Percentiles rank a stretch among this genome's conserved stretches.
These are phyloP conservation scores for Kryptopterus vitreolus DNA, from an alignment of 2,797 vertebrate species.

Conservation along the genomic window DNA sequence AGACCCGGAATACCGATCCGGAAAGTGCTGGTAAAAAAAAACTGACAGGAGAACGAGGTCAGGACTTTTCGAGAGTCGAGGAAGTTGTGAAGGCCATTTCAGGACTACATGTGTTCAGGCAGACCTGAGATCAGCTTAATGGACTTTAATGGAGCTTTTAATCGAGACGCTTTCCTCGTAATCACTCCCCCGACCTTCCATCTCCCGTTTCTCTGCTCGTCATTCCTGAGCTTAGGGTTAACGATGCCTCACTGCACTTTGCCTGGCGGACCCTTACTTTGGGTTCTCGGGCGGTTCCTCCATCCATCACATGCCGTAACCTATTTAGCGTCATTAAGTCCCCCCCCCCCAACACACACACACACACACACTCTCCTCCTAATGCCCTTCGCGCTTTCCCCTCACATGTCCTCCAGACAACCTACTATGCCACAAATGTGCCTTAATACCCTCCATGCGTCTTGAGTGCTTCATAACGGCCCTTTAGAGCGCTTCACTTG, in stretches of 20 bases:
- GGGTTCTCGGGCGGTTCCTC: neutral
- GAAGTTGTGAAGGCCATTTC: neutral
- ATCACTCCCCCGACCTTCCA: neutral
- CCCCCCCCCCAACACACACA: too few species aligned
- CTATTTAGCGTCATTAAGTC: neutral
- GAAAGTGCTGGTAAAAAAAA: neutral
- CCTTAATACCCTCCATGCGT: neutral
- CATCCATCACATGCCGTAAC: neutral
- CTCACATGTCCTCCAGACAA: neutral
- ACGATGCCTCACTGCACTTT: constrained; percentile 1
- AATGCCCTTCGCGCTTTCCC: neutral
- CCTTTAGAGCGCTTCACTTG: neutral
- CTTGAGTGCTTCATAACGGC: neutral
- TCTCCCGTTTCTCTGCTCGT: neutral
- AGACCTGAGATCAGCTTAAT: neutral
- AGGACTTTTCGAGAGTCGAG: neutral
- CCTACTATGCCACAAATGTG: too few species aligned
- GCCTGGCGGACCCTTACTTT: neutral
- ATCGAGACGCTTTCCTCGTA: neutral
- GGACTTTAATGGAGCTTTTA: constrained; percentile 18
- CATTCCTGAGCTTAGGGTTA: neutral
- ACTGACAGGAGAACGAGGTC: neutral
- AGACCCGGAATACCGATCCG: neutral
- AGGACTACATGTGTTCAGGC: neutral
- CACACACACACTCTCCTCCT: neutral